Percentiles rank a stretch among this genome's conserved stretches.
Evolutionary conservation across 2,797 vertebrate genomes (phyloP).

Genomic region (Podargus strigoides): DNA sequence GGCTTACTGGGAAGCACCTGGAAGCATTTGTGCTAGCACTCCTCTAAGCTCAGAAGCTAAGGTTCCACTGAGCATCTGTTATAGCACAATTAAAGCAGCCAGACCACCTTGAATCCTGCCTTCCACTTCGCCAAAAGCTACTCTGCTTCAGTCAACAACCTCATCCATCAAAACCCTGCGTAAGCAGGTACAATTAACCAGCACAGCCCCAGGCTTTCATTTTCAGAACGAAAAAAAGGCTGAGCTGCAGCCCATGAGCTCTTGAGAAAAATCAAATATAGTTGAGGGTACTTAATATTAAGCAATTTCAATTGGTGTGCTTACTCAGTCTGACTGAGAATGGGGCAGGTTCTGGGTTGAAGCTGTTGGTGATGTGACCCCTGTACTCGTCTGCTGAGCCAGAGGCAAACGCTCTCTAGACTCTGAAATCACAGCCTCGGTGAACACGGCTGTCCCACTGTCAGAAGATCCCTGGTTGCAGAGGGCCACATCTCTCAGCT

Average conservation of each 20-base stretch:
- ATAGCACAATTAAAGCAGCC: not conserved
- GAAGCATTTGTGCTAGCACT: not conserved
- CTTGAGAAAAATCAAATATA: not conserved
- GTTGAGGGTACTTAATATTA: not conserved
- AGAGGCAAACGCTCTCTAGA: not conserved
- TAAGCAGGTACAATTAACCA: not conserved
- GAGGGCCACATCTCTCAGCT: not conserved
- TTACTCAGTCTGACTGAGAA: not conserved
- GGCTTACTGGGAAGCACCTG: not conserved
- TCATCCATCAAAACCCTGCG: not conserved
- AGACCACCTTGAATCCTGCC: not conserved
- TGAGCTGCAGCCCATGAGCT: not conserved
- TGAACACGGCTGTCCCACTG: not conserved
- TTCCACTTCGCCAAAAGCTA: not conserved
- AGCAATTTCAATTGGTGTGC: not conserved
- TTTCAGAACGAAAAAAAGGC: not conserved
- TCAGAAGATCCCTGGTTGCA: not conserved
- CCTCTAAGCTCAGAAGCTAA: not conserved
- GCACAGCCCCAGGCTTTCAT: not conserved
- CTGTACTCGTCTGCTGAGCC: accelerated
- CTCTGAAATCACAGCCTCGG: not conserved
- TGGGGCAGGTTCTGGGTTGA: not conserved
- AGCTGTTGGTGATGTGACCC: not conserved
- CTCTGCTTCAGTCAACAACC: not conserved
- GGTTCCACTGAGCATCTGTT: not conserved